Evolutionary conservation across 2,888 invertebrate species (phyloP), one percentile per base, ranked within the genome.

Genomic region (Sinhomidia bicolor): DNA sequence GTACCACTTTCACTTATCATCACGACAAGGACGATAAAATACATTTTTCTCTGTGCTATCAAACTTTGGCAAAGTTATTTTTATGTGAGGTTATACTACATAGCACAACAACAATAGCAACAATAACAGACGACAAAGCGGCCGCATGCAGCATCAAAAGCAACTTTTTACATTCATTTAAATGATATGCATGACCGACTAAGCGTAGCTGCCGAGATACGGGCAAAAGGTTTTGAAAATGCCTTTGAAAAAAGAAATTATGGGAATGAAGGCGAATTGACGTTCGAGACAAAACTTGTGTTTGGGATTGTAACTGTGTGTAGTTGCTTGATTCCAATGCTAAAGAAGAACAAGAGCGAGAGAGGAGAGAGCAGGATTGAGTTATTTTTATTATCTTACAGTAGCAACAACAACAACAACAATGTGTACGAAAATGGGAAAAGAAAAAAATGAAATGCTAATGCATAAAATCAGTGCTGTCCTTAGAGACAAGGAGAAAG

Each of bases 371-470:
- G 32, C n/a, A 20, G 32, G 0, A 1, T 10, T 7, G 29, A 32
- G 29, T 62, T 62, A 62, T 62, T 62, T 62, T 62, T 62, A 62
- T 62, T 62, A 14, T 62, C n/a, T n/a, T n/a, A n/a, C n/a, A n/a
- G n/a, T n/a, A n/a, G n/a, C n/a, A n/a, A n/a, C n/a, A n/a, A n/a
- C n/a, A n/a, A n/a, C n/a, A n/a, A 0, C 32, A 62, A 32, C 26
- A 4, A 3, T 62, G 62, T 1, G n/a, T n/a, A 0, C 14, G 32
- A 32, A 62, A 62, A 57, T 51, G 14, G n/a, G 12, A 20, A 23
- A 62, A 62, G 1, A n/a, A n/a, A 32, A 62, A 62, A 10, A 41
- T 41, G 26, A 36, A 41, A 41, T 68, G 68, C 41, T 68, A 36
- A 68, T 36, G 41, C 20, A 9, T 20, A 68, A 41, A 68, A 68